These are phyloP conservation scores for Tarsius wallacei DNA, from an alignment of 2,797 vertebrate genomes.

Conservation along the genomic window DNA sequence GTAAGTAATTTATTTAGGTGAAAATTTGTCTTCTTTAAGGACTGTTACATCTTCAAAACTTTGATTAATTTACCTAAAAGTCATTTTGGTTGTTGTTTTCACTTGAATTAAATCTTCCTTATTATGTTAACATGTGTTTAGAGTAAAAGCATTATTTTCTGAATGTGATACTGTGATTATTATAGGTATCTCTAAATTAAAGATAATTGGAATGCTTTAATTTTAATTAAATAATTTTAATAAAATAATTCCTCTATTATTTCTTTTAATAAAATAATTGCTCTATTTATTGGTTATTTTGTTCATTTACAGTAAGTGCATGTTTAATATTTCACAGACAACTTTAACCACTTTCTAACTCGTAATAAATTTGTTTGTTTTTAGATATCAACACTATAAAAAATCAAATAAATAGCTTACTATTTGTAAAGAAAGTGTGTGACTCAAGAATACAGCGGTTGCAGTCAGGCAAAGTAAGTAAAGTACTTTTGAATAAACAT, in stretches of 20 bases:
- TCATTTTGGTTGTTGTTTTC: constrained; percentile 31
- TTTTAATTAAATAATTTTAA: constrained; percentile 66
- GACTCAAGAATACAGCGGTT: constrained; percentile 99
- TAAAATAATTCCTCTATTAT: constrained; percentile 19
- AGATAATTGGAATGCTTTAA: constrained; percentile 44
- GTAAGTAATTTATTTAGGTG: constrained; percentile 88
- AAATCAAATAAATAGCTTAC: constrained; percentile 99
- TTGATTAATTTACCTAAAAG: constrained; percentile 22
- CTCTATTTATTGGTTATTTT: constrained; percentile 16
- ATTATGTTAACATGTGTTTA: constrained; percentile 45
- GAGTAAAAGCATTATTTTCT: constrained; percentile 28
- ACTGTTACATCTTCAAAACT: neutral
- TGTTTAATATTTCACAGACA: constrained; percentile 58
- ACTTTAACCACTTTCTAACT: neutral
- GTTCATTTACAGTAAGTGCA: constrained; percentile 53
- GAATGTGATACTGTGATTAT: constrained; percentile 28
- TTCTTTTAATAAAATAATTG: constrained; percentile 64
- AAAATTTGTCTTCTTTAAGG: neutral
- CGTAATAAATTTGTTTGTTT: constrained; percentile 82
- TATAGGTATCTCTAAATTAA: neutral
- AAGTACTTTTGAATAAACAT: constrained; percentile 65
- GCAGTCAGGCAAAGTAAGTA: constrained; percentile 98
- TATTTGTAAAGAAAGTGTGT: constrained; percentile 99
- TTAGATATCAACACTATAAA: constrained; percentile 99
- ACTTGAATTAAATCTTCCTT: constrained; percentile 12